Evolutionary conservation across 2,797 vertebrate genomes (phyloP), one percentile per base, ranked within the genome.

Genomic region (Notolepis coatsorum): DNA sequence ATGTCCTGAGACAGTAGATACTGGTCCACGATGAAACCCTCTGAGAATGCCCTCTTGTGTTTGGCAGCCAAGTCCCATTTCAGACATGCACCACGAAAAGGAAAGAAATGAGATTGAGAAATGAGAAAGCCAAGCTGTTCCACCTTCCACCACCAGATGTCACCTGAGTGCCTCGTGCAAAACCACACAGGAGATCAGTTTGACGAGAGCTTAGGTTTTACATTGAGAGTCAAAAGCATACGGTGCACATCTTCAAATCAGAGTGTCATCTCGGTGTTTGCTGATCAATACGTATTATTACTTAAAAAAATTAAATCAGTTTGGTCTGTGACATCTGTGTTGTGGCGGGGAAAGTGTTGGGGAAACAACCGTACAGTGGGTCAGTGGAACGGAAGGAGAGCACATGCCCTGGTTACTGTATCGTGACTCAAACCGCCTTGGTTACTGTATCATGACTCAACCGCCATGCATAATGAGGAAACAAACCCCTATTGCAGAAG

Each of bases 141-240:
- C 53, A 62, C 15, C 18, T 45, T 69, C 46, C 5, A 75, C 53
- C 87, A 85, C 77, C 38, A 84, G 86, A 61, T 81, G 82, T 65
- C 78, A 15, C 43, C 38, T 78, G 51, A 60, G n/a, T 28, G 48
- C 27, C 33, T 28, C 6, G 6, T n/a, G 37, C 5, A 52, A 57
- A 13, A 49, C 18, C 1, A 17, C 23, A 24, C 9, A 10, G 33
- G 10, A 46, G n/a, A 42, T 15, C 9, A n/a, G 30, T 27, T 10
- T 24, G 3, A 8, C 5, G 12, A 52, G 12, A 2, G n/a, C 13
- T 47, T 3, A 15, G 9, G 12, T 12, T 33, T 46, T 27, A 25
- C 18, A 49, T 49, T 49, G 13, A 33, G 12, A 5, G 15, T 37
- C 35, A 37, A n/a, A 12, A n/a, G 35, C 10, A 5, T 37, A 35